Percentiles rank a stretch among this genome's conserved stretches.
phyloP scores from a whole-genome alignment of 1,140 invertebrate species.

The Oncopeltus fasciatus region DNA sequence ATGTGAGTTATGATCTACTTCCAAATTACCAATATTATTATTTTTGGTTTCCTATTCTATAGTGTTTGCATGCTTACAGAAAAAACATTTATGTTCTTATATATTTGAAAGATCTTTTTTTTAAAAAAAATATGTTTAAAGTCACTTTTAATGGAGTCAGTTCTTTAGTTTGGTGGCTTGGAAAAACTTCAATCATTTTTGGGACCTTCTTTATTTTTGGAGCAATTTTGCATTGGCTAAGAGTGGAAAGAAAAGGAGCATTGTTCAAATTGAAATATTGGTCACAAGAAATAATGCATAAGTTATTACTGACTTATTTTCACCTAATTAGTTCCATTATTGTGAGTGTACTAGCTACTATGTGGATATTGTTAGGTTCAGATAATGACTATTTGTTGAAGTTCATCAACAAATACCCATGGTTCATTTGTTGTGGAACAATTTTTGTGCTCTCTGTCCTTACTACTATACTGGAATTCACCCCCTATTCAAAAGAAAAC shows the following conservation, averaged over 20 bases:
- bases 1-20: too few species aligned
- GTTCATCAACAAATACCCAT: background rate
- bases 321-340: background rate
- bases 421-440: background rate
- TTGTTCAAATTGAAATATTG: background rate
- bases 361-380: background rate
- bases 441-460: background rate
- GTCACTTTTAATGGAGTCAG: too few species aligned
- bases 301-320: background rate
- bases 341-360: background rate
- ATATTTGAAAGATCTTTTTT: too few species aligned
- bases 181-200: background rate
- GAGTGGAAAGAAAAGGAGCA: background rate
- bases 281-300: background rate
- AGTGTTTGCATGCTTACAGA: too few species aligned
- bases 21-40: too few species aligned
- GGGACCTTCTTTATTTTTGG: background rate
- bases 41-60: too few species aligned
- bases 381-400: background rate
- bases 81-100: too few species aligned
- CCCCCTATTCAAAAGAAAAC: background rate
- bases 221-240: background rate
- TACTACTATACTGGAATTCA: background rate
- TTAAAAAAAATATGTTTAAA: too few species aligned
- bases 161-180: background rate